Evolutionary conservation across 1,140 invertebrate genomes (phyloP).

Genomic region (Pachyrhynchus sulphureomaculatus): DNA sequence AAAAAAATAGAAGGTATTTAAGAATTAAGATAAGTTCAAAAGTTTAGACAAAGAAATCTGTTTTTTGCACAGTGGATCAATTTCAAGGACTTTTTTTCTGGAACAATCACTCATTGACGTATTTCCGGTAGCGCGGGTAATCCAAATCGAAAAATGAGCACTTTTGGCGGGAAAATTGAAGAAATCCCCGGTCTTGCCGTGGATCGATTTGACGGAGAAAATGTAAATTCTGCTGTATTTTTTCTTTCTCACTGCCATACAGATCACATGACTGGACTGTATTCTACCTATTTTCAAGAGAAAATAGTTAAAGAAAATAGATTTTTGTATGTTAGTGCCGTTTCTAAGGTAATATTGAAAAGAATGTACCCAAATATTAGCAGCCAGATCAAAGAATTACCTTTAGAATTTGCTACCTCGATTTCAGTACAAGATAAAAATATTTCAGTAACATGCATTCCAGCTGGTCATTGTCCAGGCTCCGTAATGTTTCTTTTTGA

Average conservation of each 20-base stretch:
- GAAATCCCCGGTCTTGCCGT: slow-evolving; percentile 65
- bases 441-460: slow-evolving; percentile 60
- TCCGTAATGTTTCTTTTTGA: slow-evolving; percentile 75
- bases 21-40: too few species aligned
- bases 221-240: slow-evolving; percentile 58
- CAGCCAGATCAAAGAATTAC: slow-evolving; percentile 47
- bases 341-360: slow-evolving; percentile 52
- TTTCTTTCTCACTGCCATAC: slow-evolving; percentile 68
- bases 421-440: slow-evolving; percentile 33
- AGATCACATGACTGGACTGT: slow-evolving; percentile 67
- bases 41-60: too few species aligned
- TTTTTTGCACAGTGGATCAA: too few species aligned
- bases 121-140: slow-evolving; percentile 24
- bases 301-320: slow-evolving; percentile 38
- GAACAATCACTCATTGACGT: neutral
- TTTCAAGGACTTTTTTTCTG: too few species aligned
- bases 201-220: slow-evolving; percentile 60
- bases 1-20: too few species aligned
- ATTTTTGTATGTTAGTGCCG: slow-evolving; percentile 53
- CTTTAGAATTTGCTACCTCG: slow-evolving; percentile 37
- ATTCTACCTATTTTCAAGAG: slow-evolving; percentile 31
- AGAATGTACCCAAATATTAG: slow-evolving; percentile 29
- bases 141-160: slow-evolving; percentile 55
- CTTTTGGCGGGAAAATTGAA: slow-evolving; percentile 60
- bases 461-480: slow-evolving; percentile 71